A percentile compares a stretch with the other conserved stretches of the same genome.
These are phyloP conservation scores for Corythaeola cristata DNA, from an alignment of 2,113 vertebrate species.

Conservation along the genomic window DNA sequence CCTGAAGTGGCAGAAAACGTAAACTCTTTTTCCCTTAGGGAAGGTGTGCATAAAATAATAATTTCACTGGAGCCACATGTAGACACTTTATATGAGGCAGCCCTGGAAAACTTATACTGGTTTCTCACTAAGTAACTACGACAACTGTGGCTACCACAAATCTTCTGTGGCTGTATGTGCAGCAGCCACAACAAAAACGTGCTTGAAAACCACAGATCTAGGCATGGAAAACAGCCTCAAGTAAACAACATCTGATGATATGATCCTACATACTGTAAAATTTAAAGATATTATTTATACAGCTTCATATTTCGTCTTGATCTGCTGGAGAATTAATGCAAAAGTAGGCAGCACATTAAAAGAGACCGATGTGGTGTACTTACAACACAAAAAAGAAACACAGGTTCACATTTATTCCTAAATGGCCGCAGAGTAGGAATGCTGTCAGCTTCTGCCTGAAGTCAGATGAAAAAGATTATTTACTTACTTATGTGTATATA, in stretches of 20 bases:
- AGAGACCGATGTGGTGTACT: slow-evolving; percentile 21
- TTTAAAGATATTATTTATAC: neutral
- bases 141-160: neutral
- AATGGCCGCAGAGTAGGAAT: slow-evolving; percentile 62
- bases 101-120: neutral
- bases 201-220: neutral
- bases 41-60: neutral
- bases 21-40: neutral
- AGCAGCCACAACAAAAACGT: neutral
- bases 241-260: neutral
- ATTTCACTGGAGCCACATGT: neutral
- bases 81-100: neutral
- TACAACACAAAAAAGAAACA: slow-evolving; percentile 78
- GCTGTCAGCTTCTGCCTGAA: slow-evolving; percentile 75
- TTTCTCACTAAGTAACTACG: neutral
- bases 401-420: slow-evolving; percentile 76
- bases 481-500: neutral
- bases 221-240: neutral
- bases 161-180: neutral
- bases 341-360: neutral
- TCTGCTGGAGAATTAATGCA: neutral
- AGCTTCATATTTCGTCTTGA: neutral
- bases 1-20: neutral
- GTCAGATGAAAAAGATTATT: neutral
- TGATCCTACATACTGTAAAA: neutral